Base-by-base conservation (phyloP, 1,140 invertebrate genomes). In the Calosoma granatense region DNA sequence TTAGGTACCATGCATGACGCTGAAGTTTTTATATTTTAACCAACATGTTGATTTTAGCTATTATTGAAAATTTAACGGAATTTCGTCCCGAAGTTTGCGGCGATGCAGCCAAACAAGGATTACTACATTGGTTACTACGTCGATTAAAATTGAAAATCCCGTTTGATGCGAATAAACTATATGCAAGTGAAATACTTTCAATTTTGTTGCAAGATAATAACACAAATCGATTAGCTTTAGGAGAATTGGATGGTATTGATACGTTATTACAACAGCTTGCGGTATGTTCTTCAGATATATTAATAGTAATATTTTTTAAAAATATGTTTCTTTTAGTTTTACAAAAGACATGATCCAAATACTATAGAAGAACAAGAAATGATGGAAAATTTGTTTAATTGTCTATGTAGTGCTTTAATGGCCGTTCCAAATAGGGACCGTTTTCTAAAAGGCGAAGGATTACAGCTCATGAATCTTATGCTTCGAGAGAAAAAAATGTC, bases 301-400 rank as follows among this genome's bases (percentile, higher is more conserved):
- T 59, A 51, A 22, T 41, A 15, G 54, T 41, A 56, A 47, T 54
- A 51, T 52, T 39, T n/a, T n/a, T n/a, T n/a, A n/a, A 22, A 53
- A 57, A 54, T 56, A 56, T 55, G 12, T 20, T 51, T 23, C 23
- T 57, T 43, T 58, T 54, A 91, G 88, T 87, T 84, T 64, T 99
- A 96, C 74, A 98, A 99, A 72, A 76, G 92, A 51, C 92, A 97
- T 68, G 94, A 98, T 77, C 96, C 96, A 1, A 78, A 75, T 51
- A 85, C 83, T 55, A 82, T 82, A 9, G 95, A 99, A 73, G 97
- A 99, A 72, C 84, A 92, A 66, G 97, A 99, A 75, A 88, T 94
- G 67, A 98, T 99, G 95, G 96, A 98, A 72, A 99, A 99, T 76
- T 75, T 99, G 47, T 99, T 99, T 68, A 90, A 98, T 70, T 86